Percentiles rank a stretch among this genome's conserved stretches.
phyloP scores from a whole-genome alignment of 2,888 invertebrate species.

The Oscheius sp. region DNA sequence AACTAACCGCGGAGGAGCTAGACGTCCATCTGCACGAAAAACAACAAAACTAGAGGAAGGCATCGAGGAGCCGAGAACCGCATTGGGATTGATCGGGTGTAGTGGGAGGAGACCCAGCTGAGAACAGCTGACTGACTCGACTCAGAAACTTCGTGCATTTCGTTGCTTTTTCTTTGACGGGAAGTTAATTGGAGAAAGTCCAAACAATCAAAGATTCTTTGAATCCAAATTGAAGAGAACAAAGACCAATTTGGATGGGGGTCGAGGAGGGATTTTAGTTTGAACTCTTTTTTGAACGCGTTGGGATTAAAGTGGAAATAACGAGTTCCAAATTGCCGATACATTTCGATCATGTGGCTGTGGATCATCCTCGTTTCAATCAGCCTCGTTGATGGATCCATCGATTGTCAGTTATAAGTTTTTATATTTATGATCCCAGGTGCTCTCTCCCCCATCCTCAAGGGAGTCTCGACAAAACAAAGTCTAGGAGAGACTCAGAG shows the following conservation, averaged over 20 bases:
- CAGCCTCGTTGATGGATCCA: neutral
- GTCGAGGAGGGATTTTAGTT: too few species aligned
- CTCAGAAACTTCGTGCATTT: neutral
- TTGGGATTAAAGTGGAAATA: neutral
- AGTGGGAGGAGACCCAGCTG: neutral
- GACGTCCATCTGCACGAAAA: neutral
- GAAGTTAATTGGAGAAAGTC: too few species aligned
- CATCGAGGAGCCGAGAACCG: conserved; percentile 2
- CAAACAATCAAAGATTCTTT: too few species aligned
- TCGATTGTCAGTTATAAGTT: conserved; percentile 1
- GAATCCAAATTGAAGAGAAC: neutral
- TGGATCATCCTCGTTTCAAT: conserved; percentile 1
- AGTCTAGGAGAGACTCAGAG: conserved; percentile 15
- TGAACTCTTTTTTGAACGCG: too few species aligned
- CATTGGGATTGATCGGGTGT: conserved; percentile 6
- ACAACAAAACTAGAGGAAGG: neutral
- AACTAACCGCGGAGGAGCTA: conserved; percentile 24
- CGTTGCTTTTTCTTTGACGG: too few species aligned
- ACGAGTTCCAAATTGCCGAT: neutral
- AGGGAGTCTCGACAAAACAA: conserved; percentile 24
- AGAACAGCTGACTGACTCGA: neutral
- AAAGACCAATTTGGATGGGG: neutral
- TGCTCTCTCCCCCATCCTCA: conserved; percentile 22
- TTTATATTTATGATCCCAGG: conserved; percentile 9
- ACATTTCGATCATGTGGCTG: conserved; percentile 12